A percentile compares a stretch with the other conserved stretches of the same genome.
These are phyloP conservation scores for Microctonus hyperodae DNA, from an alignment of 2,888 invertebrate species.

Conservation along the genomic window DNA sequence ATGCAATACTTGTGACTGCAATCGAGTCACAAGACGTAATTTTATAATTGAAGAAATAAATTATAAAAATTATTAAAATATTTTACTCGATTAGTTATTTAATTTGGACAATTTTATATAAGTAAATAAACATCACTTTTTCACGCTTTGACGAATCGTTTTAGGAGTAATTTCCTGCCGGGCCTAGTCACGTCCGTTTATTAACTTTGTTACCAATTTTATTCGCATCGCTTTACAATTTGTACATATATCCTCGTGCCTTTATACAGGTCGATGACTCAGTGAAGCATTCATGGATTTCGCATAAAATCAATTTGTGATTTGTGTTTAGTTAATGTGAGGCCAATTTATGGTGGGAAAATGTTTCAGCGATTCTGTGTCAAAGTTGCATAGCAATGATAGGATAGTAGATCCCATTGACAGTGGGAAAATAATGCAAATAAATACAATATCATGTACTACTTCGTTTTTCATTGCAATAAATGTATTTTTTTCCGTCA, in stretches of 20 bases:
- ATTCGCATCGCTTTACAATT: constrained; percentile 16
- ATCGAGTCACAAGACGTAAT: not conserved
- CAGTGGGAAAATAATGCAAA: constrained; percentile 6
- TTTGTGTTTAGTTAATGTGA: constrained; percentile 31
- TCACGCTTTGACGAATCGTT: constrained; percentile 45
- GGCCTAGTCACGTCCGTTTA: constrained; percentile 38
- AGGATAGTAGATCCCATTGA: not conserved
- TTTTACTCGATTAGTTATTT: not conserved
- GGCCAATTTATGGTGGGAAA: constrained; percentile 24
- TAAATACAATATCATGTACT: constrained; percentile 9
- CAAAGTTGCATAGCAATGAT: not conserved
- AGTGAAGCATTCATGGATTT: constrained; percentile 24
- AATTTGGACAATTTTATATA: not conserved
- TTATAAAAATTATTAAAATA: not conserved
- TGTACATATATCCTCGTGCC: constrained; percentile 18
- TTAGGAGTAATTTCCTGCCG: constrained; percentile 47
- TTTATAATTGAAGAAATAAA: not conserved
- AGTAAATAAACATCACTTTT: constrained; percentile 26
- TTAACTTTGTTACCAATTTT: constrained; percentile 20
- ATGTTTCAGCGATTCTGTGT: constrained; percentile 2
- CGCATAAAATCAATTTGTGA: constrained; percentile 28
- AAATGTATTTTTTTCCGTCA: constrained; percentile 43
- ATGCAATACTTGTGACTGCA: not conserved
- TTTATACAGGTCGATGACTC: constrained; percentile 42
- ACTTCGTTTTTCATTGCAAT: constrained; percentile 40